A percentile compares a stretch with the other conserved stretches of the same genome.
phyloP scores from a whole-genome alignment of 1,140 invertebrate species.

The Myzus persicae region DNA sequence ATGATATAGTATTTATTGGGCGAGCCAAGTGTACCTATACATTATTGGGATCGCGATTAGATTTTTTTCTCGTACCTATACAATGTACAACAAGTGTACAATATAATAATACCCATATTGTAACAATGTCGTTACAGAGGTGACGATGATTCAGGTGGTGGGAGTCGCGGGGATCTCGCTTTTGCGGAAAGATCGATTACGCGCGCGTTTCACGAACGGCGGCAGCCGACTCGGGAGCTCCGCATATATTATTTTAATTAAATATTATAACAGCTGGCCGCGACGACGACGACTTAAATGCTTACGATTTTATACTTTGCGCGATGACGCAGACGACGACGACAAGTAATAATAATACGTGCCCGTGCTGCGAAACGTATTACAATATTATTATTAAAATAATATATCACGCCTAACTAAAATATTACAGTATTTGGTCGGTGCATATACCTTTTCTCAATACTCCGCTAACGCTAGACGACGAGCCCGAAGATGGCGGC shows the following conservation, averaged over 20 bases:
- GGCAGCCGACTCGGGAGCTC: neutral
- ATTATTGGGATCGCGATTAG: neutral
- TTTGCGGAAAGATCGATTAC: constrained; percentile 5
- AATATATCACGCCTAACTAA: neutral
- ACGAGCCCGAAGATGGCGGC: neutral
- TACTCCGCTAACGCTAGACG: constrained; percentile 24
- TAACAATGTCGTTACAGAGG: neutral
- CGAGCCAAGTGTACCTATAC: neutral
- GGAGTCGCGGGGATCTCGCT: neutral
- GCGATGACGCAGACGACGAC: neutral
- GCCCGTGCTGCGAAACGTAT: neutral
- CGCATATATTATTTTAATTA: neutral
- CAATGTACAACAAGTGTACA: neutral
- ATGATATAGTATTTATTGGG: neutral
- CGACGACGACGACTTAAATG: constrained; percentile 3
- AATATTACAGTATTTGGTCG: neutral
- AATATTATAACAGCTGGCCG: constrained; percentile 19
- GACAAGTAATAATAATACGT: neutral
- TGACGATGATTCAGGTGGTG: neutral
- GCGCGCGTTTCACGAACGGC: neutral
- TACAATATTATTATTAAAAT: no score
- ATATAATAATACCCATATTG: neutral
- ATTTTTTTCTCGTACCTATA: neutral
- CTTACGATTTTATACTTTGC: neutral
- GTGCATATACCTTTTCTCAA: constrained; percentile 34